Percentiles rank a stretch among this genome's conserved stretches.
Evolutionary conservation across 2,888 invertebrate species (phyloP).

Genomic region (Drosophila limbata): DNA sequence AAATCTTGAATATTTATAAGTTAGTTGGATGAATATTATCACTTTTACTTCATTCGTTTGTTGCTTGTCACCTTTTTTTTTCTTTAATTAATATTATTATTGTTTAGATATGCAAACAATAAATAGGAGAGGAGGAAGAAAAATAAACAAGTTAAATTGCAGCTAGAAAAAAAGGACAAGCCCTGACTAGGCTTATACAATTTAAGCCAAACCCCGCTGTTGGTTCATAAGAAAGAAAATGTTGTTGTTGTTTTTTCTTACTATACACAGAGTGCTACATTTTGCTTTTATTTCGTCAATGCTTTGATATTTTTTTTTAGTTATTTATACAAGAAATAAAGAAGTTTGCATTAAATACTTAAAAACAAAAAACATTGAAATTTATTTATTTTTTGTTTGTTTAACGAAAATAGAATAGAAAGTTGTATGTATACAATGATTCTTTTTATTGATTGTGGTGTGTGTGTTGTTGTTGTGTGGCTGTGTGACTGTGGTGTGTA

Average conservation of each 20-base stretch:
- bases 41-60: slow-evolving; percentile 65
- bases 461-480: slow-evolving; percentile 10
- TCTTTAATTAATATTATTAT: slow-evolving; percentile 2
- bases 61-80: slow-evolving; percentile 15
- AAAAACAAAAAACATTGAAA: slow-evolving; percentile 50
- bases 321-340: slow-evolving; percentile 53
- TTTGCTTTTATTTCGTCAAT: slow-evolving; percentile 72
- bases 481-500: too few relatives aligned
- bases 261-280: slow-evolving; percentile 73
- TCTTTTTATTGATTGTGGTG: slow-evolving; percentile 16
- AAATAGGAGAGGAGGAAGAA: slow-evolving; percentile 3
- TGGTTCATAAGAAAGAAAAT: slow-evolving; percentile 40
- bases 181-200: slow-evolving; percentile 11
- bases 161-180: slow-evolving; percentile 17
- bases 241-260: slow-evolving; percentile 56
- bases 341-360: slow-evolving; percentile 58
- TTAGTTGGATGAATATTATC: slow-evolving; percentile 63
- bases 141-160: neutral
- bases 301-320: slow-evolving; percentile 24
- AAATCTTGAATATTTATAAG: slow-evolving; percentile 40
- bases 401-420: slow-evolving; percentile 38
- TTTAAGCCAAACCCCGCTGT: neutral
- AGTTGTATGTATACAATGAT: slow-evolving; percentile 36
- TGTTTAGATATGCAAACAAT: slow-evolving; percentile 45
- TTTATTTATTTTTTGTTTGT: slow-evolving; percentile 33